Evolutionary conservation across 1,140 invertebrate species (phyloP).

Genomic region (Rhizoglyphus robini): DNA sequence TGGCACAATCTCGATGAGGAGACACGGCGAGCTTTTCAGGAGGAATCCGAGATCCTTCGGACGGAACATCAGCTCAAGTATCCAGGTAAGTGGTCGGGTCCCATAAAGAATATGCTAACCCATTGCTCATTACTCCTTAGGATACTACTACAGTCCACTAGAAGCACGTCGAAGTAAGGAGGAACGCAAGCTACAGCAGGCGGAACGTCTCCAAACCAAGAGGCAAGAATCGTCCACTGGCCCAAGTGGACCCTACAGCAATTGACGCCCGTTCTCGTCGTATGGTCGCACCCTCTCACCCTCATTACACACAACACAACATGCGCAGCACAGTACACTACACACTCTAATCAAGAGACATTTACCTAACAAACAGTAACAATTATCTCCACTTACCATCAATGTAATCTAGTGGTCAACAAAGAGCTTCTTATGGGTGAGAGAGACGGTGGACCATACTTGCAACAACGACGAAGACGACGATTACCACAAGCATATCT

Average conservation of each 20-base stretch:
- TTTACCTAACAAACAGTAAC: neutral
- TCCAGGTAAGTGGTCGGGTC: constrained; percentile 36
- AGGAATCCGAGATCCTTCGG: constrained; percentile 42
- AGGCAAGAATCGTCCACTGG: too few relatives aligned
- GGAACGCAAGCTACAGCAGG: neutral
- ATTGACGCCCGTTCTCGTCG: neutral
- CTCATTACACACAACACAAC: neutral
- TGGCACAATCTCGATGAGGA: constrained; percentile 35
- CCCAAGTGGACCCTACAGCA: too few relatives aligned
- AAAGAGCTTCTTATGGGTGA: too few relatives aligned
- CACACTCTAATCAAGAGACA: neutral
- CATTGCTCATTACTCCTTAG: neutral
- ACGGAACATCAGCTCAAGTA: constrained; percentile 49
- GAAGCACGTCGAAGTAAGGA: constrained; percentile 20
- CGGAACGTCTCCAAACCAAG: neutral
- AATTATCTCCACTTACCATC: neutral
- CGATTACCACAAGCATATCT: too few relatives aligned
- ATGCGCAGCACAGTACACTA: neutral
- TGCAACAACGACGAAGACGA: too few relatives aligned
- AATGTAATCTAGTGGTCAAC: too few relatives aligned
- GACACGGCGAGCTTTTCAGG: constrained; percentile 41
- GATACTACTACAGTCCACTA: constrained; percentile 23
- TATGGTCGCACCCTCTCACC: neutral
- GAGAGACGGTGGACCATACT: too few relatives aligned
- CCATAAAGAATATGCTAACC: neutral